Evolutionary conservation across 2,797 vertebrate species (phyloP).

Genomic region (Lagorchestes hirsutus): DNA sequence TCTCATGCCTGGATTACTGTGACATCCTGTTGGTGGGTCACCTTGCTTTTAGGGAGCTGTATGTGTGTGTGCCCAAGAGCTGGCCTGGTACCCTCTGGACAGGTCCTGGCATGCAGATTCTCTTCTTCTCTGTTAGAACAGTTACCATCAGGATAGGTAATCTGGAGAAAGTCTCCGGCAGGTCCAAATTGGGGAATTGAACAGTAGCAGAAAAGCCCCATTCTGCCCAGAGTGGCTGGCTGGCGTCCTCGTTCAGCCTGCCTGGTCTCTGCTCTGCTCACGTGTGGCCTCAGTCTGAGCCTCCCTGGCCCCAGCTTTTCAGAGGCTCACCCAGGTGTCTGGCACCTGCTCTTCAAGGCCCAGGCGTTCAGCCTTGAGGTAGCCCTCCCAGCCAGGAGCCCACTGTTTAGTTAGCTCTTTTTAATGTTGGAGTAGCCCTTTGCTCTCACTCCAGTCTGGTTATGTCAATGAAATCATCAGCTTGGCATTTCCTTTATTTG

Average conservation of each 20-base stretch:
- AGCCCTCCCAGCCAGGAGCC: not conserved
- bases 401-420: not conserved
- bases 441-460: not conserved
- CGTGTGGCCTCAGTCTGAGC: too few relatives aligned
- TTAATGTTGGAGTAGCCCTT: not conserved
- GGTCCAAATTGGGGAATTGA: not conserved
- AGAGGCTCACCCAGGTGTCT: not conserved
- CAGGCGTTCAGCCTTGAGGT: not conserved
- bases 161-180: not conserved
- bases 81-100: not conserved
- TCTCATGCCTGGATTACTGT: not conserved
- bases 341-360: not conserved
- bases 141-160: not conserved
- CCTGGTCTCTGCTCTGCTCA: too few relatives aligned
- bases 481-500: constrained; percentile 4
- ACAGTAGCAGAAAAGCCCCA: not conserved
- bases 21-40: not conserved
- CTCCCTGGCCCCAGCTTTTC: not conserved
- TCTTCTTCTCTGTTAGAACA: not conserved
- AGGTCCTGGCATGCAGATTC: not conserved
- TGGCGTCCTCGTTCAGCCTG: not conserved
- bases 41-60: not conserved
- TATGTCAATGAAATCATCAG: not conserved
- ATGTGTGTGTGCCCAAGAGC: not conserved
- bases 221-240: not conserved